Evolutionary conservation across 37 sponge, comb jelly and placozoan genomes (phyloP).

Genomic region (Halichondria panicea): DNA sequence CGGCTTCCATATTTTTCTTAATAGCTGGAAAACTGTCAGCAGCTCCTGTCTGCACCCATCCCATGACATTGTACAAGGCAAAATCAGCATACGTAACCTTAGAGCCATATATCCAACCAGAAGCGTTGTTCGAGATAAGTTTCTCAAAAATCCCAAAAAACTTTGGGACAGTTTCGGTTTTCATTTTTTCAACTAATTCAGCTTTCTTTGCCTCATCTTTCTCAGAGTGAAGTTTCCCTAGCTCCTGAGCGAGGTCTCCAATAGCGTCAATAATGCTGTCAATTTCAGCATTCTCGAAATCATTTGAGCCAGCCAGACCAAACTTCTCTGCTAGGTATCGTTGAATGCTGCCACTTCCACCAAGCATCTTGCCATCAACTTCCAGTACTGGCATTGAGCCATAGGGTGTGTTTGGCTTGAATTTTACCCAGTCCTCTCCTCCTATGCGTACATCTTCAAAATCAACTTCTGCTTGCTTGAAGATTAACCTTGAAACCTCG

Average conservation of each 20-base stretch:
- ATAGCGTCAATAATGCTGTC: slow-evolving; percentile 48
- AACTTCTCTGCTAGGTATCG: slow-evolving; percentile 52
- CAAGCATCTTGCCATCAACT: slow-evolving; percentile 55
- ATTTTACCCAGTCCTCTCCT: slow-evolving; percentile 21
- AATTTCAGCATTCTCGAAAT: slow-evolving; percentile 56
- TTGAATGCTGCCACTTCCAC: slow-evolving; percentile 44
- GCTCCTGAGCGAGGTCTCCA: slow-evolving; percentile 9
- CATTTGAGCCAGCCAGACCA: slow-evolving; percentile 52
- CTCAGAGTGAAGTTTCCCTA: slow-evolving; percentile 11
- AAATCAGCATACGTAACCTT: slow-evolving; percentile 40
- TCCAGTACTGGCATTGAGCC: slow-evolving; percentile 71
- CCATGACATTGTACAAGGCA: background rate
- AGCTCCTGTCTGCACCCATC: background rate
- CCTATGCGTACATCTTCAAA: slow-evolving; percentile 41
- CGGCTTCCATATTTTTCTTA: slow-evolving; percentile 17
- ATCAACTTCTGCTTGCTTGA: slow-evolving; percentile 41
- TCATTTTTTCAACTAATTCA: slow-evolving; percentile 15
- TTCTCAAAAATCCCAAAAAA: slow-evolving; percentile 21
- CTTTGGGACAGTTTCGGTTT: slow-evolving; percentile 12
- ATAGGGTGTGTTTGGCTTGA: slow-evolving; percentile 58
- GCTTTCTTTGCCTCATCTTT: slow-evolving; percentile 55
- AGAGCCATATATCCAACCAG: slow-evolving; percentile 39
- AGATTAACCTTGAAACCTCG: slow-evolving; percentile 36
- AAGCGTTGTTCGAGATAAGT: background rate
- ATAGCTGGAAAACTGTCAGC: slow-evolving; percentile 30